Evolutionary conservation across 2,888 invertebrate species (phyloP).

Genomic region (Torymus auratus): DNA sequence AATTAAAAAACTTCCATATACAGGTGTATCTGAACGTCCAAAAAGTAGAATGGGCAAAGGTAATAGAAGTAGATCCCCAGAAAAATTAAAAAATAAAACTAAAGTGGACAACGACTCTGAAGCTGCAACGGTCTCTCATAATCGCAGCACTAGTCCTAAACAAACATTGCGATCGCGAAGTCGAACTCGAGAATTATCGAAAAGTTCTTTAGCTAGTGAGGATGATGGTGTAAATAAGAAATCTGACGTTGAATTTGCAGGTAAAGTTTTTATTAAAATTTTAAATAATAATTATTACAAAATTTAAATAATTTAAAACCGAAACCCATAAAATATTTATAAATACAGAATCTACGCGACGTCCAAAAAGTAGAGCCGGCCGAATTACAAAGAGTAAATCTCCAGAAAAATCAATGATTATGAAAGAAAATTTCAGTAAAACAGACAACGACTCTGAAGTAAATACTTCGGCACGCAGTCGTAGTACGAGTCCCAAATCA

Average conservation of each 20-base stretch:
- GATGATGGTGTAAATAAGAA: conserved; percentile 10
- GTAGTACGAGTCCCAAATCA: conserved; percentile 1
- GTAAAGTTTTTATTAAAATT: conserved; percentile 1
- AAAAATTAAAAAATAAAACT: background rate
- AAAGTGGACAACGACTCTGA: conserved; percentile 24
- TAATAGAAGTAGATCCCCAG: background rate
- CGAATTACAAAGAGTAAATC: background rate
- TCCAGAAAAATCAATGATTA: conserved; percentile 7
- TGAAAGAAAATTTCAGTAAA: conserved; percentile 8
- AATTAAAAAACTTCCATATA: no score
- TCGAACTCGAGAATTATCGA: conserved; percentile 21
- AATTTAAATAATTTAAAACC: no score
- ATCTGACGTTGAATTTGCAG: conserved; percentile 16
- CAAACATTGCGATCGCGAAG: conserved; percentile 12
- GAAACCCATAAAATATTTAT: background rate
- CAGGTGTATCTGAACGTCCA: no score
- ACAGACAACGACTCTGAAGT: conserved; percentile 7
- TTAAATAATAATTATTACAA: no score
- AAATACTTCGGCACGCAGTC: background rate
- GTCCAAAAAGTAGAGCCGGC: conserved; percentile 7
- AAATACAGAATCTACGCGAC: background rate
- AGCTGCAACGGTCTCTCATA: background rate
- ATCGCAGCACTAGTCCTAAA: conserved; percentile 13
- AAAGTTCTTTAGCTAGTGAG: conserved; percentile 7
- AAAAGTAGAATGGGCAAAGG: conserved; percentile 20